phyloP scores from a whole-genome alignment of 2,113 vertebrate species.

The Ctenodactylus gundi region DNA sequence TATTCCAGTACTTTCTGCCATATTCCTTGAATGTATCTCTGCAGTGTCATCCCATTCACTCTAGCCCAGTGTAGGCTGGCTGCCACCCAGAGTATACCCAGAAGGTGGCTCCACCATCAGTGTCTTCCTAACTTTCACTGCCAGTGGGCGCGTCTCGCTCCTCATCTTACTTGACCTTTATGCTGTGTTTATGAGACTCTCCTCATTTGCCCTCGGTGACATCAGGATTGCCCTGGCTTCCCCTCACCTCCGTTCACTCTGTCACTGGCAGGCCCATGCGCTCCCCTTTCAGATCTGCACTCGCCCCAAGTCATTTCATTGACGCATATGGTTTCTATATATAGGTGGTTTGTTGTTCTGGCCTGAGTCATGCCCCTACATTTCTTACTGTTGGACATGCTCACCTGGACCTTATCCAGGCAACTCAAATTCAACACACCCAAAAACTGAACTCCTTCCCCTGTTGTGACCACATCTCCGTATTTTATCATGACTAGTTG shows the following conservation, averaged over 20 bases:
- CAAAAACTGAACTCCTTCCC: background rate
- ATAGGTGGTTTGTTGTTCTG: background rate
- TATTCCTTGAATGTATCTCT: background rate
- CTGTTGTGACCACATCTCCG: background rate
- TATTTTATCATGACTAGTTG: background rate
- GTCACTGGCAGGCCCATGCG: background rate
- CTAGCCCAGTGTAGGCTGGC: background rate
- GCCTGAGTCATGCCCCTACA: background rate
- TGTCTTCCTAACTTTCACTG: background rate
- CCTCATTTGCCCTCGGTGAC: slow-evolving; percentile 33
- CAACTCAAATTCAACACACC: background rate
- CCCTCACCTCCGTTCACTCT: background rate
- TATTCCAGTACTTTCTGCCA: background rate
- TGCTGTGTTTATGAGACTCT: slow-evolving; percentile 9
- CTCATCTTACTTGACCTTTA: slow-evolving; percentile 57
- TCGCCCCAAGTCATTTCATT: background rate
- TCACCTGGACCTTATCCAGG: background rate
- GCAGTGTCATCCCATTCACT: background rate
- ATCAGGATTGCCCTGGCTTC: background rate
- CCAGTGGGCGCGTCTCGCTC: background rate
- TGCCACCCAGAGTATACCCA: background rate
- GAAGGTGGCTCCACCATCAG: background rate
- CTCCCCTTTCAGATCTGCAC: background rate
- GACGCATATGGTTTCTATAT: background rate
- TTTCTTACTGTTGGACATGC: background rate